Evolutionary conservation across 2,797 vertebrate genomes (phyloP).

Genomic region (Rhinogobio ventralis): DNA sequence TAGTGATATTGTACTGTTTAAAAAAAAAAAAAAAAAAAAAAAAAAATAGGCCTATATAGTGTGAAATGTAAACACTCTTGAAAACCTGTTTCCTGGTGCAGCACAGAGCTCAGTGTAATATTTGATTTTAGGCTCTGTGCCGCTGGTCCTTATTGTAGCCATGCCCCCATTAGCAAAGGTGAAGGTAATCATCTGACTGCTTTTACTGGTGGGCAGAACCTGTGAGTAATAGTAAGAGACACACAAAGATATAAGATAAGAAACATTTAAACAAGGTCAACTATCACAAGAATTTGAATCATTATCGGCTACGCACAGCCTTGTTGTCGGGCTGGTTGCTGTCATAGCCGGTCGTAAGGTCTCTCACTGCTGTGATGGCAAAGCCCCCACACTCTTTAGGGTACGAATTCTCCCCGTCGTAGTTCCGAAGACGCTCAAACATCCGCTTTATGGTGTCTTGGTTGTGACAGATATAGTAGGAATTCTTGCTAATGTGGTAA

Average conservation of each 20-base stretch:
- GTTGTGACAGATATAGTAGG: slow-evolving; percentile 96
- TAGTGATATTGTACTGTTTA: not conserved
- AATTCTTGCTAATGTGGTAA: slow-evolving; percentile 93
- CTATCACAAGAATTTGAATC: not conserved
- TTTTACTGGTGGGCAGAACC: slow-evolving; percentile 92
- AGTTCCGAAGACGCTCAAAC: slow-evolving; percentile 90
- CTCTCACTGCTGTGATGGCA: slow-evolving; percentile 85
- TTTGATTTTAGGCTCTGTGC: slow-evolving; percentile 98
- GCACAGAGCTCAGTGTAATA: slow-evolving; percentile 95
- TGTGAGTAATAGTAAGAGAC: slow-evolving; percentile 61
- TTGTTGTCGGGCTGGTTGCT: slow-evolving; percentile 87
- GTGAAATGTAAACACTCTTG: not conserved
- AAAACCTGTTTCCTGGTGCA: slow-evolving; percentile 93
- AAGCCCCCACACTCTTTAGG: slow-evolving; percentile 89
- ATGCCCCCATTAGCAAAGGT: slow-evolving; percentile 93
- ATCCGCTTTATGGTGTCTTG: slow-evolving; percentile 84
- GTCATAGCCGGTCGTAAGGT: slow-evolving; percentile 94
- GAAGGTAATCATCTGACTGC: slow-evolving; percentile 99
- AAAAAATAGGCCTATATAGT: not conserved
- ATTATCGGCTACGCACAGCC: slow-evolving; percentile 80
- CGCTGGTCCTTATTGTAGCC: slow-evolving; percentile 96
- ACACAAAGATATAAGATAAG: not conserved
- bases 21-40: not conserved
- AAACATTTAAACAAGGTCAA: not conserved
- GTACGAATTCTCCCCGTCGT: slow-evolving; percentile 82